These are phyloP conservation scores for Formica aserva DNA, from an alignment of 2,888 invertebrate species.

Conservation along the genomic window DNA sequence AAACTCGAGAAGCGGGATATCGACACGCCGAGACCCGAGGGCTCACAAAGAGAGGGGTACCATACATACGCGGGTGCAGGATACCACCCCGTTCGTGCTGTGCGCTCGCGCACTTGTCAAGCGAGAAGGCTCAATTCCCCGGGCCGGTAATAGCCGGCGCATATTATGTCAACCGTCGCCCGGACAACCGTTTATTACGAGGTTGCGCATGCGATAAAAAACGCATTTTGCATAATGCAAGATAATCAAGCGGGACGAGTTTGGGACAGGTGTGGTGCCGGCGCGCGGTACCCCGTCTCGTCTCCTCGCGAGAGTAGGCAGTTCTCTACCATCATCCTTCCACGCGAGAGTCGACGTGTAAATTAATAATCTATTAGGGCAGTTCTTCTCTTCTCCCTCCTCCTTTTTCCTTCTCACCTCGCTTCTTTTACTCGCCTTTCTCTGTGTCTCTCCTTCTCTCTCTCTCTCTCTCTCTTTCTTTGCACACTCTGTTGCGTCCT, in stretches of 20 bases:
- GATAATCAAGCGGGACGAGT: conserved; percentile 83
- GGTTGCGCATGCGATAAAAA: conserved; percentile 72
- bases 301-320: conserved; percentile 54
- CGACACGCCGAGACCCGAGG: conserved; percentile 35
- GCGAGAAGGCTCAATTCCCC: conserved; percentile 80
- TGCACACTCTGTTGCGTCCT: conserved; percentile 4
- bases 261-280: conserved; percentile 82
- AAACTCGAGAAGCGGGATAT: conserved; percentile 44
- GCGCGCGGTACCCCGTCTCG: conserved; percentile 38
- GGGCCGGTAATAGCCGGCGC: conserved; percentile 80
- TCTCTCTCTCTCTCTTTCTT: conserved; percentile 28
- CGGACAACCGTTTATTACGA: conserved; percentile 84
- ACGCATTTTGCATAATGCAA: conserved; percentile 84
- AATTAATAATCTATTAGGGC: conserved; percentile 84
- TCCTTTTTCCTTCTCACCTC: neutral
- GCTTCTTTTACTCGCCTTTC: conserved; percentile 1
- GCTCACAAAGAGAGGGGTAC: conserved; percentile 12
- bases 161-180: conserved; percentile 84
- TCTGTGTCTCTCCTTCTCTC: neutral
- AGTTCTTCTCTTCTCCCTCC: conserved; percentile 54
- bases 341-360: conserved; percentile 77
- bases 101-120: conserved; percentile 63
- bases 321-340: conserved; percentile 71
- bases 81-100: neutral
- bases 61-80: neutral